Evolutionary conservation across 2,113 vertebrate species (phyloP), one percentile per base, ranked within the genome.

Genomic region (Echinops telfairi): DNA sequence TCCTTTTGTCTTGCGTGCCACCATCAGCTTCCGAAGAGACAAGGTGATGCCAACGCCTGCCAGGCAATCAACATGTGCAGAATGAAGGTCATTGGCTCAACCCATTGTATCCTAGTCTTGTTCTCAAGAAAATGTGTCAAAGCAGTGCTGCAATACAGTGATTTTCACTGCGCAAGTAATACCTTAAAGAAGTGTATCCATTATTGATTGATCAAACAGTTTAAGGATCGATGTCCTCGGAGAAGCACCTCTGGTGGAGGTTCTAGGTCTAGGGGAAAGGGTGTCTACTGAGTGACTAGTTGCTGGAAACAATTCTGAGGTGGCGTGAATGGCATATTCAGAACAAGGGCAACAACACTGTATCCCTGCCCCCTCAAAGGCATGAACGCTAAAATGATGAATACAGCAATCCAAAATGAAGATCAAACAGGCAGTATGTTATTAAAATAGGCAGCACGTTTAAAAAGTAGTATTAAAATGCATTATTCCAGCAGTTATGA

Each of bases 391-490:
- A 88, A 86, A 89, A 78, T 68, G 89, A 75, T 43, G 40, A 89
- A 27, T 64, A 75, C 1, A 88, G 47, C 25, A 80, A 75, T 27
- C 77, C 27, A 84, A 88, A 90, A 71, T 19, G 92, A 94, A 60
- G 68, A 31, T 64, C 29, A 92, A 77, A 78, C 43, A 91, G 60
- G 60, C 60, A 62, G 22, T 12, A 4, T 62, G 19, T 19, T 62
- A 53, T 53, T 53, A 53, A 53, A 53, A 53, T 53, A 53, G 47
- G 12, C 12, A 53, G 47, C 47, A 53, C 12, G 47, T 11, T 53
- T 53, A 53, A 68, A 1, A 58, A 77, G 57, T 16, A 80, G 31
- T 66, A 82, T 90, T 94, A 80, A 95, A 95, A 87, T 83, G 14
- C 1, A 90, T 71, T 70, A 64, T 31, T 76, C 80, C 89, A 68